Percentiles rank a stretch among this genome's conserved stretches.
These are phyloP conservation scores for Lapara coniferarum DNA, from an alignment of 2,888 invertebrate species.

Conservation along the genomic window DNA sequence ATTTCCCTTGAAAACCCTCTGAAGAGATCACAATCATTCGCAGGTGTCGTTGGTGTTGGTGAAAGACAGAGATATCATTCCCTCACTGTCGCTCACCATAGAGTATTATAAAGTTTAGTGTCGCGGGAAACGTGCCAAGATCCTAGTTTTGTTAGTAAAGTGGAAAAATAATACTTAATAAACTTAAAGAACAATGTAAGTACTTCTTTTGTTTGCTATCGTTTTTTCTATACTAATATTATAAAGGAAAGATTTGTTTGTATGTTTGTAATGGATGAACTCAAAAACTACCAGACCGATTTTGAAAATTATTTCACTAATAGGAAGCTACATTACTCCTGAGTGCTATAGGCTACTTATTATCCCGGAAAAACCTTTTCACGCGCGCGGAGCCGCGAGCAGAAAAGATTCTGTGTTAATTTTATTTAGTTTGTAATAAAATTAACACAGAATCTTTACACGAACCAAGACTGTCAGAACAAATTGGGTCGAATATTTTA, in stretches of 20 bases:
- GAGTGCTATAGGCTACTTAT: no score
- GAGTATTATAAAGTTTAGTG: slow-evolving; percentile 58
- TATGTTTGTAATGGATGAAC: no score
- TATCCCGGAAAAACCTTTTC: no score
- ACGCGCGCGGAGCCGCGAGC: no score
- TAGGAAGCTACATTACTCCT: no score
- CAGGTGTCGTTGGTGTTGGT: slow-evolving; percentile 31
- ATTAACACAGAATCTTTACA: neutral
- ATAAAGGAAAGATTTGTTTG: no score
- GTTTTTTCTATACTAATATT: no score
- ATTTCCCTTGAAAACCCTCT: slow-evolving; percentile 21
- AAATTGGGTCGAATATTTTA: slow-evolving; percentile 10
- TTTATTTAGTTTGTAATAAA: no score
- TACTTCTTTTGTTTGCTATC: slow-evolving; percentile 38
- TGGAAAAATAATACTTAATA: slow-evolving; percentile 51
- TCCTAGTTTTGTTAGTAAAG: slow-evolving; percentile 52
- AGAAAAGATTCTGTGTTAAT: no score
- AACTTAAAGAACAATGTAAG: slow-evolving; percentile 40
- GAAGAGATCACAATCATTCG: slow-evolving; percentile 24
- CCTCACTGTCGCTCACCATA: slow-evolving; percentile 41
- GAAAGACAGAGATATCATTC: slow-evolving; percentile 34
- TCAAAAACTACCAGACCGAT: no score
- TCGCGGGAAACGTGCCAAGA: slow-evolving; percentile 64
- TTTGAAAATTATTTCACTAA: no score
- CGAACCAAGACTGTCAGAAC: slow-evolving; percentile 9